A percentile compares a stretch with the other conserved stretches of the same genome.
These are phyloP conservation scores for Bombus soroeensis DNA, from an alignment of 1,140 invertebrate species.

Conservation along the genomic window DNA sequence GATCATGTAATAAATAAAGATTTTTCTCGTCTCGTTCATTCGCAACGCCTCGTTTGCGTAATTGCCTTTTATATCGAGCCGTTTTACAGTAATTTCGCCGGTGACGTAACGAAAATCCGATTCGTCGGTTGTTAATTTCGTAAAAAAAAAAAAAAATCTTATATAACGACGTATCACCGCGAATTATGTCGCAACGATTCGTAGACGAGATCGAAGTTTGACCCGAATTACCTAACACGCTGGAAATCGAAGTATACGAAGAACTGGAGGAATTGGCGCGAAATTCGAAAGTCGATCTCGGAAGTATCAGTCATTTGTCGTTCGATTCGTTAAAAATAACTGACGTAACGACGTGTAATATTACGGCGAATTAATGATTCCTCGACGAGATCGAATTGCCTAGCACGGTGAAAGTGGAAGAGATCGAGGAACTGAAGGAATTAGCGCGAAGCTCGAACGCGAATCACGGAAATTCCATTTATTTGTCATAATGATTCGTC, in stretches of 20 bases:
- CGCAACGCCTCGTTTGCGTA: background rate
- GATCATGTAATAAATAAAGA: constrained; percentile 33
- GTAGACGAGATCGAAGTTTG: background rate
- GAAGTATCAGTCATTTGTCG: too few relatives aligned
- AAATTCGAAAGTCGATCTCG: background rate
- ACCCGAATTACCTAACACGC: background rate
- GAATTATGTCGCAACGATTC: background rate
- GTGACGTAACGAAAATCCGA: background rate
- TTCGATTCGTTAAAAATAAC: too few relatives aligned
- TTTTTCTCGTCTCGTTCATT: constrained; percentile 2
- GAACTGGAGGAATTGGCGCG: background rate
- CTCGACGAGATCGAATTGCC: too few relatives aligned
- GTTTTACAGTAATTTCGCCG: background rate
- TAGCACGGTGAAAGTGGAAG: too few relatives aligned
- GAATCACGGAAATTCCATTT: too few relatives aligned
- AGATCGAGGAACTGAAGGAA: too few relatives aligned
- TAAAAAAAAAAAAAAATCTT: background rate
- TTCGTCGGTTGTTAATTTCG: background rate
- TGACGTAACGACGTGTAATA: too few relatives aligned
- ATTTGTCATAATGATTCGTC: background rate
- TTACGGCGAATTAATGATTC: too few relatives aligned
- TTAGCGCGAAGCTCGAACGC: too few relatives aligned
- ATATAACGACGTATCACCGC: background rate
- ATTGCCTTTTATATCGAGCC: background rate
- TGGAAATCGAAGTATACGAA: background rate